These are phyloP conservation scores for Drosophila multiciliata DNA, from an alignment of 2,888 invertebrate species.

Conservation along the genomic window DNA sequence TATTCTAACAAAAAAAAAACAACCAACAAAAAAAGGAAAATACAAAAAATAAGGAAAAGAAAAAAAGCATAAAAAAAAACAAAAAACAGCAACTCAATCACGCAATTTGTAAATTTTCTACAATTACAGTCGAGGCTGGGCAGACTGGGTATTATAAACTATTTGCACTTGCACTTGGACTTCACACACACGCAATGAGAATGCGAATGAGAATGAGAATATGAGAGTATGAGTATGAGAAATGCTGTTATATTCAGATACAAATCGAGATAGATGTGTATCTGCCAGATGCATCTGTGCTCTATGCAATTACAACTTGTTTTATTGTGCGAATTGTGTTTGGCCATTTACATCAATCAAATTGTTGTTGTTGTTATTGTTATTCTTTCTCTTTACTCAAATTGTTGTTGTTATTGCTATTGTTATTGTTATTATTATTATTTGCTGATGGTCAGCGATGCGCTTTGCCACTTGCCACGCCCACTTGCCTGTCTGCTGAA, in stretches of 20 bases:
- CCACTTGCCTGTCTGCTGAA: conserved; percentile 19
- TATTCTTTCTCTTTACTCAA: conserved; percentile 3
- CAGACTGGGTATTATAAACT: conserved; percentile 31
- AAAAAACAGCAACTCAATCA: conserved; percentile 21
- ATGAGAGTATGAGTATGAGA: neutral
- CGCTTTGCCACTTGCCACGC: conserved; percentile 37
- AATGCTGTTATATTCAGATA: conserved; percentile 15
- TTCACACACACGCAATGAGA: conserved; percentile 57
- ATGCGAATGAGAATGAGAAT: conserved; percentile 12
- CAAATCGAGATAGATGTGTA: conserved; percentile 59
- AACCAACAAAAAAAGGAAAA: neutral
- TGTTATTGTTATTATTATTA: conserved; percentile 1
- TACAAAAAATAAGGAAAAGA: neutral
- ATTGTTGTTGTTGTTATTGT: conserved; percentile 33
- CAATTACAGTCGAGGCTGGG: conserved; percentile 55
- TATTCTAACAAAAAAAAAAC: conserved; percentile 5
- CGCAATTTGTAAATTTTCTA: conserved; percentile 73
- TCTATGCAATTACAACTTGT: conserved; percentile 68
- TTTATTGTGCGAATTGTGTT: conserved; percentile 72
- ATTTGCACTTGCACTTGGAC: conserved; percentile 43
- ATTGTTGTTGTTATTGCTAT: conserved; percentile 17
- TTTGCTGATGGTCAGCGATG: conserved; percentile 45
- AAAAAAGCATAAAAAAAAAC: neutral
- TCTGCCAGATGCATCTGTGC: conserved; percentile 41
- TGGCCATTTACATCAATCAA: conserved; percentile 75